Evolutionary conservation across 2,888 invertebrate species (phyloP).

Genomic region (Leptopterna dolabrata): DNA sequence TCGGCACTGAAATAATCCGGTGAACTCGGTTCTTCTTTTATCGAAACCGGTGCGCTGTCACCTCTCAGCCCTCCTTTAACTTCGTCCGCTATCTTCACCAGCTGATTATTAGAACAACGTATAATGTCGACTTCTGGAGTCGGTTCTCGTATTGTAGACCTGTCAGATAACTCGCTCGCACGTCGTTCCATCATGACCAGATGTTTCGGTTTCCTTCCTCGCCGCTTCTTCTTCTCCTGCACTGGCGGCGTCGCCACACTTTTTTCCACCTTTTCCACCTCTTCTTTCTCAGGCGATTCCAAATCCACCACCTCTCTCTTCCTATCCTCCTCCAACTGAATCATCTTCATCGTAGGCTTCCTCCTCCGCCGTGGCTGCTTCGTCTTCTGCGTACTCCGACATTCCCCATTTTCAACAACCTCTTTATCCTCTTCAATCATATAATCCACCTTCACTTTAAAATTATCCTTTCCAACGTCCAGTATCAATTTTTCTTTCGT

Average conservation of each 20-base stretch:
- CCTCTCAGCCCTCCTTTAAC: not conserved
- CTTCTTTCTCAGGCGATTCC: not conserved
- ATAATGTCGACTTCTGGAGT: slow-evolving; percentile 7
- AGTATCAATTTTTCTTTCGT: slow-evolving; percentile 20
- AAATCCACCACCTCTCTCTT: not conserved
- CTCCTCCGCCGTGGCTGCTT: not conserved
- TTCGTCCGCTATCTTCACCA: not conserved
- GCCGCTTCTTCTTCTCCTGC: not conserved
- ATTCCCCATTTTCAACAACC: not conserved
- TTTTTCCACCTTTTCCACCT: not conserved
- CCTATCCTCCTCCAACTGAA: slow-evolving; percentile 29
- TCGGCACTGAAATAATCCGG: not conserved
- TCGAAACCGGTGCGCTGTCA: not conserved
- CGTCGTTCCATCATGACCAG: not conserved
- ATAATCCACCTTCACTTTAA: not conserved
- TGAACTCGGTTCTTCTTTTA: slow-evolving; percentile 4
- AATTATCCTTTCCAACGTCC: slow-evolving; percentile 26
- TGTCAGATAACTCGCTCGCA: not conserved
- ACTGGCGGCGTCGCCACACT: not conserved
- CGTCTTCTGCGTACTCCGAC: not conserved
- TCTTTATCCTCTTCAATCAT: slow-evolving; percentile 3
- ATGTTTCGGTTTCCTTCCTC: slow-evolving; percentile 8
- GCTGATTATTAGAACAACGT: not conserved
- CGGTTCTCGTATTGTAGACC: not conserved
- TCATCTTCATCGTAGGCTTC: slow-evolving; percentile 37